Evolutionary conservation across 2,888 invertebrate species (phyloP).

Genomic region (Cosmorhoe ocellata): DNA sequence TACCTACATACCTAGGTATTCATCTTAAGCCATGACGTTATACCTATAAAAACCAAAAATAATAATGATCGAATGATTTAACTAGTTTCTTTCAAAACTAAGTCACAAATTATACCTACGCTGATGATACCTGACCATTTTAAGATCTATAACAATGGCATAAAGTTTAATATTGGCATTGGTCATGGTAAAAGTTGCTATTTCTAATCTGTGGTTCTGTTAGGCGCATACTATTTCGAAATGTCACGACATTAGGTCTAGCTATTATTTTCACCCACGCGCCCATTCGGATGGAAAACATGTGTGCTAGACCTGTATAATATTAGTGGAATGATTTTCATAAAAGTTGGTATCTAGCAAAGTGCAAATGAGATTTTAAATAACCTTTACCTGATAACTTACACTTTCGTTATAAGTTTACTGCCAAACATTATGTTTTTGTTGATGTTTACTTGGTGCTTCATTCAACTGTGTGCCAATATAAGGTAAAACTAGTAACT

Average conservation of each 20-base stretch:
- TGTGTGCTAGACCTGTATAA: slow-evolving; percentile 35
- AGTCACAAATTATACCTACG: neutral
- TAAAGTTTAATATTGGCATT: slow-evolving; percentile 15
- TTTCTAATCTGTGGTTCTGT: slow-evolving; percentile 2
- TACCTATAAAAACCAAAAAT: no score
- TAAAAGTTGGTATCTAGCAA: slow-evolving; percentile 15
- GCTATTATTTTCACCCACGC: slow-evolving; percentile 72
- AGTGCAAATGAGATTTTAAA: slow-evolving; percentile 18
- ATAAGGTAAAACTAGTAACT: no score
- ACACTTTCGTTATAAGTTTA: no score
- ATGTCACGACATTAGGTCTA: slow-evolving; percentile 65
- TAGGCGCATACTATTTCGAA: slow-evolving; percentile 58
- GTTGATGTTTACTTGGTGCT: no score
- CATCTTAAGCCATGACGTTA: neutral
- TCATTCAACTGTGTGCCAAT: no score
- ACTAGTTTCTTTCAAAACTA: neutral
- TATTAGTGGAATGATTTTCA: slow-evolving; percentile 16
- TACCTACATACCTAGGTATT: no score
- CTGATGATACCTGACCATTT: slow-evolving; percentile 14
- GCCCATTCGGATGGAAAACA: slow-evolving; percentile 49
- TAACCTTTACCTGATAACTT: neutral
- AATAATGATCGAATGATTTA: neutral
- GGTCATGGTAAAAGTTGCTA: slow-evolving; percentile 12
- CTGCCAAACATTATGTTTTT: no score
- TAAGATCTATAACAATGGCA: slow-evolving; percentile 6